Conservation (phyloP, 1,140 invertebrate genomes). For the Pachypeltis micranthus region DNA sequence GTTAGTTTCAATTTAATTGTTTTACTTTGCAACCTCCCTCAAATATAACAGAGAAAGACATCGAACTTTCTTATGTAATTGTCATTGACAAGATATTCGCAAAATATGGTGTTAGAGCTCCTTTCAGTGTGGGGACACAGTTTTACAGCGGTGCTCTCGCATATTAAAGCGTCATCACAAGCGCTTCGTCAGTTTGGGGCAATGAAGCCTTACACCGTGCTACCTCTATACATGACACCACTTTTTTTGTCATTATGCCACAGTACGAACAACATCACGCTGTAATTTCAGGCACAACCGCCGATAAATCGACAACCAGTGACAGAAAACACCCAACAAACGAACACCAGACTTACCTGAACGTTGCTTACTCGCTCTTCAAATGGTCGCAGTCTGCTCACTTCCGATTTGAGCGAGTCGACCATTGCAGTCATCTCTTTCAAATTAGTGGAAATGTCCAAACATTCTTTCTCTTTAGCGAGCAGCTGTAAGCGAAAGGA, state of each 20-base stretch:
- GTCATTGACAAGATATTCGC: no score
- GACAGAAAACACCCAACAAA: neutral
- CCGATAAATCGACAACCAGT: neutral
- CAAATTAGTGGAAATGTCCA: slow-evolving; percentile 38
- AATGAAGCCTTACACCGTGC: no score
- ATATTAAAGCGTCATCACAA: no score
- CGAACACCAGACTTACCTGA: neutral
- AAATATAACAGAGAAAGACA: no score
- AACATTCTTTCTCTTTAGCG: slow-evolving; percentile 41
- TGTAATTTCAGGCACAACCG: neutral
- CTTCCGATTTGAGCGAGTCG: slow-evolving; percentile 46
- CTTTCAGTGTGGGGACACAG: no score
- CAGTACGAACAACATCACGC: neutral
- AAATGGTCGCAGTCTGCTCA: slow-evolving; percentile 45
- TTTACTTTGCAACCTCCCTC: no score
- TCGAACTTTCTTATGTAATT: no score
- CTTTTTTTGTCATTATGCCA: neutral
- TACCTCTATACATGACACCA: no score
- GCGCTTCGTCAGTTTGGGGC: no score
- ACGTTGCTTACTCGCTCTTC: slow-evolving; percentile 49
- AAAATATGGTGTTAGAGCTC: no score
- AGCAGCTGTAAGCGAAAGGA: slow-evolving; percentile 38
- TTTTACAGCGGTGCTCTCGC: no score
- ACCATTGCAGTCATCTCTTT: slow-evolving; percentile 42
- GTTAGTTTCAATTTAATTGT: no score